Base-by-base conservation (phyloP, 1,140 invertebrate genomes). In the Drosophila pandora region DNA sequence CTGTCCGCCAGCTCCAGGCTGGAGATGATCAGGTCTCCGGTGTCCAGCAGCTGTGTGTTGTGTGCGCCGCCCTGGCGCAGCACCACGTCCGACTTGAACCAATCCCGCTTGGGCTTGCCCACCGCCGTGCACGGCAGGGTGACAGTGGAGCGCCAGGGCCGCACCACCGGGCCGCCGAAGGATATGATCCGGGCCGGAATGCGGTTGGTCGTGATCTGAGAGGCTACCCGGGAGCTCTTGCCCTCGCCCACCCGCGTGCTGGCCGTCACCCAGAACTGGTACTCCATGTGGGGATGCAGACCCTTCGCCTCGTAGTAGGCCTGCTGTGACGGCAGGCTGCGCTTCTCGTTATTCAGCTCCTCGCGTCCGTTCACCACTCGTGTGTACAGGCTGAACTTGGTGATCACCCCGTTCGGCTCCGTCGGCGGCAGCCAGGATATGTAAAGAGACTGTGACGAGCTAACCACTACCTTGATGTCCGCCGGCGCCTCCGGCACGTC, bases 241-340 rank as follows among this genome's bases (percentile, higher is more conserved):
- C 96, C 95, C 87, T 96, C 96, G 0, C 96, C 96, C 41, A 96
- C 94, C 23, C 95, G 92, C 0, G 96, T 96, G 10, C 94, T 95
- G 8, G 95, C 96, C 2, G 95, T 96, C 7, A 96, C 95, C 96
- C 96, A 96, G 84, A 96, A 96, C 88, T 96, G 95, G 89, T 97
- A 97, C 65, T 95, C 94, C 3, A 96, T 95, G 37, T 96, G 94
- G 3, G 96, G 95, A 70, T 96, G 94, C 9, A 97, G 92, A 45
- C 94, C 93, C 58, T 94, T 95, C 2, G 94, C 93, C 82, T 96
- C 95, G 73, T 94, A 95, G 54, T 92, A 93, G 0, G 93, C 94
- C 61, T 94, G 94, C 49, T 94, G 93, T 8, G 94, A 93, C 2
- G 93, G 93, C 45, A 96, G 90, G 17, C 93, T 94, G 67, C 94